Evolutionary conservation across 2,113 vertebrate genomes (phyloP).

Genomic region (Sinosuthora webbiana): DNA sequence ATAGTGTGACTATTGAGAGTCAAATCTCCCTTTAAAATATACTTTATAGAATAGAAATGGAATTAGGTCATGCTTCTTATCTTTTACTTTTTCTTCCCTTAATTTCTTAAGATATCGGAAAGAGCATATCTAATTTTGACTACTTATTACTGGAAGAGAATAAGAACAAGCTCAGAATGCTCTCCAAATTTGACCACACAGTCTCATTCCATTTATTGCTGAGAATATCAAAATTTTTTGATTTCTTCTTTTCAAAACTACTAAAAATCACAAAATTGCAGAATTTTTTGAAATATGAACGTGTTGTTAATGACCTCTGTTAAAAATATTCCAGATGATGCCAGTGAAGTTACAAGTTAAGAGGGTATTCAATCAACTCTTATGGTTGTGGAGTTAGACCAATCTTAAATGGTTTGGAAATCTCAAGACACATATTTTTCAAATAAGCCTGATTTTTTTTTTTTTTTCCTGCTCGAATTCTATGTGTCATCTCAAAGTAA

Average conservation of each 20-base stretch:
- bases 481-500: neutral
- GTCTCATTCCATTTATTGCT: neutral
- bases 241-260: neutral
- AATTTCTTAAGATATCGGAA: neutral
- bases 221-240: neutral
- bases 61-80: neutral
- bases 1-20: neutral
- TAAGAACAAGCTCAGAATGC: neutral
- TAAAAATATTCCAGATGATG: neutral
- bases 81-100: neutral
- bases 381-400: neutral
- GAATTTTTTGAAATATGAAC: neutral
- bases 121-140: neutral
- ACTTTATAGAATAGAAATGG: neutral
- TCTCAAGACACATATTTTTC: neutral
- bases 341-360: neutral
- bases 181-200: neutral
- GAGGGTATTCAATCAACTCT: neutral
- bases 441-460: neutral
- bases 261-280: neutral
- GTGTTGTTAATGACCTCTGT: neutral
- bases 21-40: neutral
- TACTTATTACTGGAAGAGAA: neutral
- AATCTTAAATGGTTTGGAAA: neutral
- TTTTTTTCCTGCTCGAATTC: neutral